Conservation (phyloP, 2,797 vertebrate genomes). For the Pygocentrus nattereri region DNA sequence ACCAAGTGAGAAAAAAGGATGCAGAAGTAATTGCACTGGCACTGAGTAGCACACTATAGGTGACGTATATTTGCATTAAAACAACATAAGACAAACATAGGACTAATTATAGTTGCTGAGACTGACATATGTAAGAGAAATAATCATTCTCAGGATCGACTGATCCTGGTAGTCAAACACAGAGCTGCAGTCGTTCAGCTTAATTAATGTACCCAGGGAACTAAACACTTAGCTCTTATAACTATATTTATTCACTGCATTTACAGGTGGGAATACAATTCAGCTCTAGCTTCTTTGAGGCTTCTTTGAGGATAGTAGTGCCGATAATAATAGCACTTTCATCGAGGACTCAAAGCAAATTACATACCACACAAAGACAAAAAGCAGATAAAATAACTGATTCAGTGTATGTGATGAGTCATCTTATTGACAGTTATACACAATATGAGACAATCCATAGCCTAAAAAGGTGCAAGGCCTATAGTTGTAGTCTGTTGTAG, state of each 20-base stretch:
- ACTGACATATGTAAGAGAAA: background rate
- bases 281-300: background rate
- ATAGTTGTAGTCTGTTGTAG: no score
- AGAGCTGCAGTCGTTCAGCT: background rate
- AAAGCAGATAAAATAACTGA: no score
- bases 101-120: background rate
- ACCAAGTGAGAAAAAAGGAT: conserved; percentile 8
- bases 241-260: background rate
- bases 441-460: no score
- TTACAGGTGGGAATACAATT: background rate
- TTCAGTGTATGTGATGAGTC: no score
- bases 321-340: background rate
- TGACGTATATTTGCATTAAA: conserved; percentile 20
- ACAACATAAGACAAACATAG: background rate
- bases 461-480: no score
- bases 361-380: background rate
- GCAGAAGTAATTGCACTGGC: conserved; percentile 16
- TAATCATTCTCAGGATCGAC: background rate
- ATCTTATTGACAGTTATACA: no score
- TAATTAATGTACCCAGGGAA: background rate
- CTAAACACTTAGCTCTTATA: background rate
- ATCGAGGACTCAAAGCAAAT: background rate
- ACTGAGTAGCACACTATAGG: background rate
- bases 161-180: background rate
- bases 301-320: background rate